Percentiles rank a stretch among this genome's conserved stretches.
Conservation (phyloP, 2,797 vertebrate genomes). For the Poeciliopsis presidionis region DNA sequence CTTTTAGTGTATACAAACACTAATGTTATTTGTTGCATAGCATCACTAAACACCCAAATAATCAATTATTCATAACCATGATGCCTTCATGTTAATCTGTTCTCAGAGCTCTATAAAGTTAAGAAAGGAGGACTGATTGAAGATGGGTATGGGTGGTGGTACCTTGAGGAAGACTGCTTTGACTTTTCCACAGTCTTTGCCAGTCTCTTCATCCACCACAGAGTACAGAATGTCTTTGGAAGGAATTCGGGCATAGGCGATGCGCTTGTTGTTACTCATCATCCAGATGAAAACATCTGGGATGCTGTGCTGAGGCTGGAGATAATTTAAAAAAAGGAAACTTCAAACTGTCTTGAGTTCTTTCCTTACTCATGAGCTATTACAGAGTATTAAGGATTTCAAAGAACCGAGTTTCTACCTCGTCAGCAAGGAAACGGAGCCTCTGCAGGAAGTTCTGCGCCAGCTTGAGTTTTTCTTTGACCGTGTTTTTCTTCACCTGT, state of each 20-base stretch:
- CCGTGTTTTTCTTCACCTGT: conserved; percentile 93
- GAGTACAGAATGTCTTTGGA: conserved; percentile 97
- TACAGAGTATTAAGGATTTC: neutral
- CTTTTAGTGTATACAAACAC: neutral
- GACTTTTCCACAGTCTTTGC: conserved; percentile 96
- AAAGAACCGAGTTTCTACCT: conserved; percentile 77
- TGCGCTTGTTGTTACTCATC: conserved; percentile 93
- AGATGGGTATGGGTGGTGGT: neutral
- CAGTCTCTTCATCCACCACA: conserved; percentile 91
- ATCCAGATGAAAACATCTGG: conserved; percentile 97
- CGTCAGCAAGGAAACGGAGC: conserved; percentile 92
- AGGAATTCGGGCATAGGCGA: conserved; percentile 90
- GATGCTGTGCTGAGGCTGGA: conserved; percentile 94
- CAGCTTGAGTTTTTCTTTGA: conserved; percentile 91
- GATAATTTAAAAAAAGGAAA: neutral
- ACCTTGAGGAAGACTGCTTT: conserved; percentile 95
- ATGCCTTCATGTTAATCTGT: neutral
- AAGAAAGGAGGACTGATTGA: neutral
- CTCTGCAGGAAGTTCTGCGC: conserved; percentile 92
- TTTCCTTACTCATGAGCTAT: neutral
- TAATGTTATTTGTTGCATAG: neutral
- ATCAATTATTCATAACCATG: neutral
- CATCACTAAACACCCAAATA: neutral
- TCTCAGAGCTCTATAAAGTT: neutral
- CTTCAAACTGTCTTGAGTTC: neutral